phyloP scores from a whole-genome alignment of 2,797 vertebrate genomes.

The Octomys mimax region DNA sequence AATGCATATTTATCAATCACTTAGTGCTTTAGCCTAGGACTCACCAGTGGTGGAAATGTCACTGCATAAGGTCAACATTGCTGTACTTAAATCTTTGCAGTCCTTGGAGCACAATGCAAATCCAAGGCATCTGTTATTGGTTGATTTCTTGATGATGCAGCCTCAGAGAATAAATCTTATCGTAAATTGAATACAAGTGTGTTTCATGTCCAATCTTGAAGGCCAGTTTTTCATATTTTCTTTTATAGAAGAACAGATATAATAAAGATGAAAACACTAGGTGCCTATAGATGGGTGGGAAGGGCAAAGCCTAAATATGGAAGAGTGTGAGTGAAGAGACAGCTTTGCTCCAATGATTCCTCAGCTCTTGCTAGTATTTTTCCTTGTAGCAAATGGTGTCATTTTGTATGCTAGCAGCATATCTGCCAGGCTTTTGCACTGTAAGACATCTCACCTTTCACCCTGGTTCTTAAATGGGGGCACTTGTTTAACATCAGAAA shows the following conservation, averaged over 20 bases:
- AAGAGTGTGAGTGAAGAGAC: background rate
- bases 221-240: conserved; percentile 29
- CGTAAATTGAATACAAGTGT: background rate
- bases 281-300: background rate
- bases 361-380: background rate
- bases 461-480: background rate
- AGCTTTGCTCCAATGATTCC: background rate
- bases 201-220: conserved; percentile 38
- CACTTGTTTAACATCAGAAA: conserved; percentile 72
- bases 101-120: background rate
- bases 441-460: background rate
- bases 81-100: background rate
- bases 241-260: background rate
- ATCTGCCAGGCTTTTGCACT: background rate
- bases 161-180: background rate
- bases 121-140: background rate
- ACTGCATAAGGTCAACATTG: background rate
- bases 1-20: background rate
- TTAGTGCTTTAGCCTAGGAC: background rate
- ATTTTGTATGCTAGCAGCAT: background rate
- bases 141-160: background rate
- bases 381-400: background rate
- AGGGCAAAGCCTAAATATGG: background rate
- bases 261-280: background rate
- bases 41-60: conserved; percentile 20